Base-by-base conservation (phyloP, 2,888 invertebrate genomes). In the Cheilosia vernalis region DNA sequence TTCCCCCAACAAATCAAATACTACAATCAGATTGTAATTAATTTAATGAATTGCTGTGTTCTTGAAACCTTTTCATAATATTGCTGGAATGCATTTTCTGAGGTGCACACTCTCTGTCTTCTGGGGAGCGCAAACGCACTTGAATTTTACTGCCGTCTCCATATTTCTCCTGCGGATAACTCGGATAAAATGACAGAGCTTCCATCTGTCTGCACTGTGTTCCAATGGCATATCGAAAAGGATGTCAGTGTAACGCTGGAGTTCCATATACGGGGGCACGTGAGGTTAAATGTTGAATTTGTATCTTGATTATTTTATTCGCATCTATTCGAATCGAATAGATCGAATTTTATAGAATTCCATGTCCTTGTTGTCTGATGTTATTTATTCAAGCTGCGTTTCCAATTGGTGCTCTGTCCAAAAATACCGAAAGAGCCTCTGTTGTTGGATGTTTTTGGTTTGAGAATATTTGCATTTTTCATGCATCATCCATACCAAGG, bases 41-140 rank as follows among this genome's bases (percentile, higher is more conserved):
- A 80, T 85, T 85, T 76, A 80, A 76, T 67, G 72, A 76, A 81
- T 81, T 67, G 72, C 67, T 77, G 80, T 80, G 80, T 80, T 80
- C 80, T 80, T 85, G 80, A 80, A 85, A 72, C 56, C 58, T 44
- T 69, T 80, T 70, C 49, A 74, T 67, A 58, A 51, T 24, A 79
- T 63, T 64, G 37, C 24, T 55, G 47, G 55, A 81, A 72, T 85
- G 85, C 80, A 85, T 67, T 76, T 81, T 33, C n/a, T 44, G 60
- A 49, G 85, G 17, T 61, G 27, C 73, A 55, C 40, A 27, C 49
- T 9, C 21, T 44, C 56, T 4, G 9, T 42, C 15, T 0, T 37
- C n/a, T 10, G n/a, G 19, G 15, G 15, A 47, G 69, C 84, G 84
- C 84, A 84, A 44, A 21, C 69, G 63, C 64, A 55, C 1, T 83